Conservation (phyloP, 1,140 invertebrate genomes). For the Yoshiicerus persimilis region DNA sequence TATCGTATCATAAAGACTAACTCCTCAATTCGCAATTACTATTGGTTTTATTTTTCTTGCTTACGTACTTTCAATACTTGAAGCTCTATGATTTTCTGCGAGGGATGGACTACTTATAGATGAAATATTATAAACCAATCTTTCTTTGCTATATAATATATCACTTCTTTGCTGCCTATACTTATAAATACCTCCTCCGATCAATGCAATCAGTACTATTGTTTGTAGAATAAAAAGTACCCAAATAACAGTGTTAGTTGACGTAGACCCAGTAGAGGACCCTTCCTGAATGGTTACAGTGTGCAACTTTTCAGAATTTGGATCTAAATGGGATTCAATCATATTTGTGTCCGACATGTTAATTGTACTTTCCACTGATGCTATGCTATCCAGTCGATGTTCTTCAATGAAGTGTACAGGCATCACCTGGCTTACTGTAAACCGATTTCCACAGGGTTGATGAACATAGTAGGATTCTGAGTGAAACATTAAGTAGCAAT, state of each 20-base stretch:
- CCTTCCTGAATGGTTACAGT: background rate
- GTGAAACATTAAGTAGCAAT: conserved; percentile 25
- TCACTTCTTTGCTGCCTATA: background rate
- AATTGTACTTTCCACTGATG: background rate
- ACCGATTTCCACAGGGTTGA: background rate
- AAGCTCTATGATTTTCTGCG: background rate
- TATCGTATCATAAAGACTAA: no score
- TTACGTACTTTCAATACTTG: background rate
- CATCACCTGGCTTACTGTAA: background rate
- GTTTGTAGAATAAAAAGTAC: conserved; percentile 12
- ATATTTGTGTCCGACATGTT: background rate
- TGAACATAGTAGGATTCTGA: conserved; percentile 13
- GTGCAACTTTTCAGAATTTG: background rate
- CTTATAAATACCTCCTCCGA: background rate
- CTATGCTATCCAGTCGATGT: background rate
- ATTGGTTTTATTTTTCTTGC: no score
- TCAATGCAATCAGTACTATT: background rate
- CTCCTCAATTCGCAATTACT: no score
- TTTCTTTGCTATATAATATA: conserved; percentile 30
- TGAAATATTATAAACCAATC: conserved; percentile 32
- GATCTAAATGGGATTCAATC: background rate
- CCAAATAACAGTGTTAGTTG: background rate
- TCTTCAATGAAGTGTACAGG: conserved; percentile 18
- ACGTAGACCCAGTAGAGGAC: background rate
- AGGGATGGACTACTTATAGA: background rate